Base-by-base conservation (phyloP, 2,888 invertebrate genomes). In the Hesperia comma region DNA sequence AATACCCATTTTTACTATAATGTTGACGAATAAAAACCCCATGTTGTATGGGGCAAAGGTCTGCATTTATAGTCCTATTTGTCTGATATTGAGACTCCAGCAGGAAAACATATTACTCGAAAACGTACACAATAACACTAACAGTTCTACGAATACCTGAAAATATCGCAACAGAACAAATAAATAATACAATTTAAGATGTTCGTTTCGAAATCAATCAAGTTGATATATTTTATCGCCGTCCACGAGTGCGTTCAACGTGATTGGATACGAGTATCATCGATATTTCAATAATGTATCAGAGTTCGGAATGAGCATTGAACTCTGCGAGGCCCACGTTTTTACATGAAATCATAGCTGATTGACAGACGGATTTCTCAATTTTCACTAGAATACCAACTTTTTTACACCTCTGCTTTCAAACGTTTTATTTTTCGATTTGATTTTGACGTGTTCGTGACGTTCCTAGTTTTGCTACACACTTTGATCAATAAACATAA, bases 131-230 rank as follows among this genome's bases (percentile, higher is more conserved):
- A 51, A 17, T 51, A 26, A 21, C n/a, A n/a, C 6, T 51, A 12
- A 51, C 8, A 26, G 51, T 64, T 64, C 64, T 53, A 8, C 12
- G 64, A 58, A 64, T 0, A 5, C 12, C 14, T 58, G 17, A 58
- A 43, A 58, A 53, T 53, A 58, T 55, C 33, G 40, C 54, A 64
- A 61, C 61, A 57, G 37, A 64, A 64, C 49, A 51, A 51, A 63
- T 61, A 57, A 61, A 67, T 55, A 53, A 41, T n/a, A 58, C 19
- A 53, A 53, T 64, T 58, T 64, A 64, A 58, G 57, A 64, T 51
- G 17, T 41, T 32, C 63, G 49, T 41, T 58, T 53, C 21, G 33
- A 14, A 43, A 64, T 58, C 64, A 51, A 64, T 53, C 58, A 58
- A 32, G 37, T 43, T 54, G 41, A 57, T 21, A 33, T 56, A 49